Conservation (phyloP, 2,797 vertebrate genomes). For the Salmo trutta region DNA sequence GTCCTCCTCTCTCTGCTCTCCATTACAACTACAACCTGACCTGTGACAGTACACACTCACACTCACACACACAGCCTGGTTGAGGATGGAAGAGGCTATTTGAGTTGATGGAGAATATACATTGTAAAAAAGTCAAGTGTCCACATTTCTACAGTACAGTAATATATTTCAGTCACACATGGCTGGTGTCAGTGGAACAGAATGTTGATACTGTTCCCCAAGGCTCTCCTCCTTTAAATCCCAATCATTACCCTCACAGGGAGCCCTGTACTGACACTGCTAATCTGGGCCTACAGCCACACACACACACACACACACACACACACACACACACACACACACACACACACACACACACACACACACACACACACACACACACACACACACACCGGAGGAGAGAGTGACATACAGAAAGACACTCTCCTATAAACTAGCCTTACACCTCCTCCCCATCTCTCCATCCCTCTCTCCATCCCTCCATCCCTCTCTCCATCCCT, state of each 20-base stretch:
- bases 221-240: conserved; percentile 8
- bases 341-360: conserved; percentile 8
- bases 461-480: conserved; percentile 27
- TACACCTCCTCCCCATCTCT: neutral
- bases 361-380: neutral
- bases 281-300: conserved; percentile 7
- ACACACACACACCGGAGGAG: neutral
- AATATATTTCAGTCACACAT: neutral
- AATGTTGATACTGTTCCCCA: neutral
- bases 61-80: neutral
- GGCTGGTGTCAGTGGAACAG: neutral
- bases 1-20: neutral
- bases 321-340: conserved; percentile 8
- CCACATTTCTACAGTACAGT: neutral
- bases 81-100: neutral
- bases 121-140: neutral
- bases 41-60: neutral
- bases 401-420: conserved; percentile 14
- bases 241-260: conserved; percentile 5
- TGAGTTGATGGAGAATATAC: too few relatives aligned
- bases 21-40: neutral
- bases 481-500: conserved; percentile 21
- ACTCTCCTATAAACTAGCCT: neutral
- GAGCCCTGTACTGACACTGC: neutral
- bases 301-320: neutral